phyloP scores from a whole-genome alignment of 1,140 invertebrate species.

The Holcopasites calliopsidis region DNA sequence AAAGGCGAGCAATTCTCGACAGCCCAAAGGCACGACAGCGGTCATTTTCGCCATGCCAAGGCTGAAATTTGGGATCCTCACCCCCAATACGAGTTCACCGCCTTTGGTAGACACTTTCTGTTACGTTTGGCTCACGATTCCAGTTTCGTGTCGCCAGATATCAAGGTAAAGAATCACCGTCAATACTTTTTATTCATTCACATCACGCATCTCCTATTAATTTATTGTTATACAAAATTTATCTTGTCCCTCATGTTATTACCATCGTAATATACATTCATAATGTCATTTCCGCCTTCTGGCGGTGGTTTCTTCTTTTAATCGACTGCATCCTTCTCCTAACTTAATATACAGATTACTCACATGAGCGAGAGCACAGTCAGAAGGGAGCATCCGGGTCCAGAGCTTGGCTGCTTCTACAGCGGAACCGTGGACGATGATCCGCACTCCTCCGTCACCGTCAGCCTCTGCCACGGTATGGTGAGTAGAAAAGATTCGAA shows the following conservation, averaged over 20 bases:
- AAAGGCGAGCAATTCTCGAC: constrained; percentile 58
- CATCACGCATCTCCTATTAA: not conserved
- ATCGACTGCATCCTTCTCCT: not conserved
- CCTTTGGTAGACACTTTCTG: constrained; percentile 82
- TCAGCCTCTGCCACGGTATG: constrained; percentile 89
- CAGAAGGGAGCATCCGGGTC: constrained; percentile 75
- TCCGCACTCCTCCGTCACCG: constrained; percentile 82
- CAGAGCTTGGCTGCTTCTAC: constrained; percentile 84
- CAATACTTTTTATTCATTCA: not conserved
- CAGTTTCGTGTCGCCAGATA: constrained; percentile 80
- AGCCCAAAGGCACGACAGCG: constrained; percentile 80
- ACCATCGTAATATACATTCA: too few relatives aligned
- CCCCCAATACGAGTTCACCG: constrained; percentile 85
- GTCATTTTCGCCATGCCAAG: constrained; percentile 83
- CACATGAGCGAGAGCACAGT: constrained; percentile 81
- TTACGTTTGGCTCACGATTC: constrained; percentile 81
- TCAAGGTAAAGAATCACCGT: constrained; percentile 74
- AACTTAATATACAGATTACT: constrained; percentile 77
- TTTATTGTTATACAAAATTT: too few relatives aligned
- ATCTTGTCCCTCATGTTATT: constrained; percentile 17
- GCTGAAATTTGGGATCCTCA: constrained; percentile 87
- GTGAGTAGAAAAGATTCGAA: constrained; percentile 78
- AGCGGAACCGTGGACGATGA: constrained; percentile 85
- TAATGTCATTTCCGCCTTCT: too few relatives aligned
- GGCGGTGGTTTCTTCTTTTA: not conserved